Percentiles rank a stretch among this genome's conserved stretches.
phyloP scores from a whole-genome alignment of 2,797 vertebrate species.

The Novumbra hubbsi region DNA sequence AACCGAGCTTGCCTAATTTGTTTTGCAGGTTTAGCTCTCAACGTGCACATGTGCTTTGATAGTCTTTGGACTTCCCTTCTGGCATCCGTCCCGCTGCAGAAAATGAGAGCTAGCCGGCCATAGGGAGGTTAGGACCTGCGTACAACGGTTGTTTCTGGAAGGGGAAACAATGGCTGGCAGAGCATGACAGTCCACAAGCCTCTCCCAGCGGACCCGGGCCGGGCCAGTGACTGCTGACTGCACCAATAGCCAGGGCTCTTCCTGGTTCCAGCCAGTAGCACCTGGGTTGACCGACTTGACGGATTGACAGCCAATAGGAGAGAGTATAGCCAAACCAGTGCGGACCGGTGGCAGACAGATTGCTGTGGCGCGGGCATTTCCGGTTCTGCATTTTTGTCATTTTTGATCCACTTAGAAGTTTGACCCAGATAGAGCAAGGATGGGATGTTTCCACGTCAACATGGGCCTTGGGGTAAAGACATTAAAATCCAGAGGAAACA shows the following conservation, averaged over 20 bases:
- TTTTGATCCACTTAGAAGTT: conserved; percentile 54
- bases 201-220: conserved; percentile 56
- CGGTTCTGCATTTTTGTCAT: conserved; percentile 29
- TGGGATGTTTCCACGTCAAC: conserved; percentile 2
- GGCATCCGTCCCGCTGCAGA: conserved; percentile 60
- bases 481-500: not conserved
- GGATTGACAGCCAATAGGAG: conserved; percentile 64
- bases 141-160: conserved; percentile 70
- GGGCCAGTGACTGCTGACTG: conserved; percentile 53
- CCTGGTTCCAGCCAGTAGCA: conserved; percentile 66
- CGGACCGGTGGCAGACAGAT: conserved; percentile 58
- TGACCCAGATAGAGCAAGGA: conserved; percentile 21
- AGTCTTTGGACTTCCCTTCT: conserved; percentile 59
- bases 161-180: conserved; percentile 80
- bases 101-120: conserved; percentile 38
- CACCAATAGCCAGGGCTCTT: conserved; percentile 65
- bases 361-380: conserved; percentile 41
- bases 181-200: conserved; percentile 48
- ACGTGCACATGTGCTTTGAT: conserved; percentile 50
- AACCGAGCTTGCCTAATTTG: conserved; percentile 66
- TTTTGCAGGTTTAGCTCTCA: conserved; percentile 62
- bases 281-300: conserved; percentile 70
- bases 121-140: conserved; percentile 77
- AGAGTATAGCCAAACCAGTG: conserved; percentile 64
- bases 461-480: not conserved